Percentiles rank a stretch among this genome's conserved stretches.
These are phyloP conservation scores for Amblyjoppa fuscipennis DNA, from an alignment of 2,888 invertebrate species.

Conservation along the genomic window DNA sequence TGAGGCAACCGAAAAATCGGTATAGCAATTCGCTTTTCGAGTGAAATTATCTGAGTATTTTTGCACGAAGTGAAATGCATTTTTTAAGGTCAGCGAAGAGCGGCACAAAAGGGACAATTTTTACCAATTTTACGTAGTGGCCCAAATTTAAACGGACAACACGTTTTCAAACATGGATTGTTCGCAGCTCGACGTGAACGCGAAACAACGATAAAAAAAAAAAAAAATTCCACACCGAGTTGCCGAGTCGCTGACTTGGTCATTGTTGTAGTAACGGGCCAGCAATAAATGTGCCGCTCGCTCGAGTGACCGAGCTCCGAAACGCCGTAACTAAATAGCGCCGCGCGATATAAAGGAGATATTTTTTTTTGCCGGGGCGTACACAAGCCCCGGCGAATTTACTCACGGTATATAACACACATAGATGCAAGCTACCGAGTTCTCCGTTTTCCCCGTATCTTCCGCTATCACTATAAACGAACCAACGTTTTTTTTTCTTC, in stretches of 20 bases:
- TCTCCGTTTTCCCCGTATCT: constrained; percentile 54
- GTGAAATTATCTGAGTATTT: too few relatives aligned
- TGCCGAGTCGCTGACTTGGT: not conserved
- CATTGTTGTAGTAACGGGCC: not conserved
- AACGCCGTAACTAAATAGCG: constrained; percentile 20
- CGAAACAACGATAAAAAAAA: not conserved
- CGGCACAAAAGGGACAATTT: too few relatives aligned
- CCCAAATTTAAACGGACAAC: too few relatives aligned
- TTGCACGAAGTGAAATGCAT: too few relatives aligned
- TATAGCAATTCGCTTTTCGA: too few relatives aligned
- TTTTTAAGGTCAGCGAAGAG: too few relatives aligned
- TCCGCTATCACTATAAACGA: not conserved
- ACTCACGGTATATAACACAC: constrained; percentile 1
- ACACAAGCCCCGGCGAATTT: constrained; percentile 18
- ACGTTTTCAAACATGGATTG: too few relatives aligned
- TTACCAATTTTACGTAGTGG: not conserved
- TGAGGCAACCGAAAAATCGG: too few relatives aligned
- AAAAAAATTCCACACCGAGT: not conserved
- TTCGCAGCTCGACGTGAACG: too few relatives aligned
- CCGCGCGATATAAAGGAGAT: constrained; percentile 46
- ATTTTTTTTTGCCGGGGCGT: constrained; percentile 26
- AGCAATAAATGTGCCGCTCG: not conserved
- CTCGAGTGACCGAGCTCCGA: constrained; percentile 34
- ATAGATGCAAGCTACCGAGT: constrained; percentile 9
- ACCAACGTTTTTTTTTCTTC: constrained; percentile 13